Percentiles rank a stretch among this genome's conserved stretches.
Conservation (phyloP, 2,888 invertebrate genomes). For the Acanthosoma haemorrhoidale region DNA sequence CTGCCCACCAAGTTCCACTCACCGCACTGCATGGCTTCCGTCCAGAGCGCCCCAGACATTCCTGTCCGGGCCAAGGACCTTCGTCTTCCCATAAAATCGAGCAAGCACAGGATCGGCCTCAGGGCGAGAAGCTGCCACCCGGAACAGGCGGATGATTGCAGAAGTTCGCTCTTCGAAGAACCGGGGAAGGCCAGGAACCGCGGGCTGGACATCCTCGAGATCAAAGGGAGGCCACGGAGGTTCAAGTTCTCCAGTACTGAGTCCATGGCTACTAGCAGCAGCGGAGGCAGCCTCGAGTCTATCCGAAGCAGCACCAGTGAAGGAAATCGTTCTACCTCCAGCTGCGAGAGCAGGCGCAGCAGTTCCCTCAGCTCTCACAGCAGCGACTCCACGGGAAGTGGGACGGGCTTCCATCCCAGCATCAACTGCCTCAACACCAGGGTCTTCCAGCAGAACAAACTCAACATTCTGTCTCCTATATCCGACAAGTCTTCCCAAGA, state of each 20-base stretch:
- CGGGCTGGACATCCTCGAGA: conserved; percentile 49
- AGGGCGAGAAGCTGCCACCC: conserved; percentile 52
- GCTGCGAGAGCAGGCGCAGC: conserved; percentile 76
- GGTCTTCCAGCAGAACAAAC: conserved; percentile 65
- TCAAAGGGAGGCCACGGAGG: conserved; percentile 59
- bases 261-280: conserved; percentile 75
- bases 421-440: conserved; percentile 48
- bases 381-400: conserved; percentile 53
- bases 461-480: conserved; percentile 82
- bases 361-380: conserved; percentile 80
- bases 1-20: conserved; percentile 63
- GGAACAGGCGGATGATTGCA: conserved; percentile 51
- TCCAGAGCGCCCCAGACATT: conserved; percentile 60
- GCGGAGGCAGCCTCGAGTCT: conserved; percentile 83
- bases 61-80: conserved; percentile 60
- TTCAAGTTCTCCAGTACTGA: conserved; percentile 71
- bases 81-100: conserved; percentile 65
- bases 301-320: conserved; percentile 81
- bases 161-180: conserved; percentile 47
- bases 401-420: conserved; percentile 35
- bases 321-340: conserved; percentile 77
- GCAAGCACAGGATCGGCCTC: conserved; percentile 51
- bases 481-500: conserved; percentile 87
- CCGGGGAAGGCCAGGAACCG: conserved; percentile 13
- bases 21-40: conserved; percentile 61